Evolutionary conservation across 2,797 vertebrate species (phyloP).

Genomic region (Mycteria americana): DNA sequence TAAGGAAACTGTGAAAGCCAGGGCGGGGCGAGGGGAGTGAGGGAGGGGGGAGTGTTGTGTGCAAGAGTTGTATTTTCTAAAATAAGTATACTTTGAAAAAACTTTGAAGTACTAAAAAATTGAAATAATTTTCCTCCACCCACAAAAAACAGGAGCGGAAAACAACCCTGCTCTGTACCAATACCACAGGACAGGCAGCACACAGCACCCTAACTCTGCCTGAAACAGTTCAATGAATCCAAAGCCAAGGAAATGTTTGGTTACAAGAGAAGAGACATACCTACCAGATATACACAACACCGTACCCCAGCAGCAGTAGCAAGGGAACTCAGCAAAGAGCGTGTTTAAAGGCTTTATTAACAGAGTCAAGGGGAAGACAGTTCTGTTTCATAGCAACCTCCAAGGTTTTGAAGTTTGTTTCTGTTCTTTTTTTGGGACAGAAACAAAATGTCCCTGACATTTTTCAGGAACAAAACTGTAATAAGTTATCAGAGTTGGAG

Average conservation of each 20-base stretch:
- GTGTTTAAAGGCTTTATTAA: neutral
- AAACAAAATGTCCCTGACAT: slow-evolving; percentile 25
- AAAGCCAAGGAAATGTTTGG: neutral
- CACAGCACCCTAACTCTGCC: neutral
- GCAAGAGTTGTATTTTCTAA: neutral
- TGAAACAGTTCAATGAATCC: neutral
- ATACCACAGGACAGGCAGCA: neutral
- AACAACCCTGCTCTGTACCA: neutral
- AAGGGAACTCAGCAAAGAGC: neutral
- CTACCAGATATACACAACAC: neutral
- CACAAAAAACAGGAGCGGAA: neutral
- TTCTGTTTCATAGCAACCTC: slow-evolving; percentile 31
- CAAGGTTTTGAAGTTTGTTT: slow-evolving; percentile 29
- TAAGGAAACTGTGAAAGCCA: neutral
- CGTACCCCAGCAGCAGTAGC: neutral
- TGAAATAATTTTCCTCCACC: neutral
- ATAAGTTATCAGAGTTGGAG: neutral
- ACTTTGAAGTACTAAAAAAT: neutral
- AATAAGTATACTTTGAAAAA: neutral
- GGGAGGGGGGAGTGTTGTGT: rapidly evolving
- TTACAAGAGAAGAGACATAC: neutral
- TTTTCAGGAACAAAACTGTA: slow-evolving; percentile 6
- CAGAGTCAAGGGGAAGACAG: neutral
- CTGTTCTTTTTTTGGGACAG: slow-evolving; percentile 28
- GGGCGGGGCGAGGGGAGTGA: rapidly evolving